Conservation (phyloP, 2,888 invertebrate genomes). For the Blera fallax region DNA sequence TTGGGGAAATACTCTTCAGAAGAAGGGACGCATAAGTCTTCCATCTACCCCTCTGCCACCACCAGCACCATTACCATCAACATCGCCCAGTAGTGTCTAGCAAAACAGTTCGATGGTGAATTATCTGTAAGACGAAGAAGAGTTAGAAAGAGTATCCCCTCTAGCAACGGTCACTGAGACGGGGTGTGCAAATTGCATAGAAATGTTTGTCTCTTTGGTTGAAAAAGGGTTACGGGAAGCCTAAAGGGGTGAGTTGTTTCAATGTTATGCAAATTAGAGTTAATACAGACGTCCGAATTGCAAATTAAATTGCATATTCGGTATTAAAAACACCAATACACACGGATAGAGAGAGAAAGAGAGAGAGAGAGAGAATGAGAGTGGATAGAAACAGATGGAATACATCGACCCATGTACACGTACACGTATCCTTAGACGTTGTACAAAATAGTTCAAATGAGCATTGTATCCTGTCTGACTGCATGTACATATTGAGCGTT, state of each 20-base stretch:
- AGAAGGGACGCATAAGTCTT: conserved; percentile 40
- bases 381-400: conserved; percentile 55
- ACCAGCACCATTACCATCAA: not conserved
- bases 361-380: not conserved
- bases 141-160: conserved; percentile 47
- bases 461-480: not conserved
- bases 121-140: conserved; percentile 67
- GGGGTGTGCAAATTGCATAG: conserved; percentile 44
- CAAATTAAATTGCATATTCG: conserved; percentile 76
- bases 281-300: conserved; percentile 76
- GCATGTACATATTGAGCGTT: not conserved
- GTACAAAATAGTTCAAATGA: conserved; percentile 52
- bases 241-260: conserved; percentile 72
- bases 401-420: conserved; percentile 18
- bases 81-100: conserved; percentile 4
- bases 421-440: conserved; percentile 20
- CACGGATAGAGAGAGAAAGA: too few relatives aligned
- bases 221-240: conserved; percentile 36
- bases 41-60: conserved; percentile 10
- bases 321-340: conserved; percentile 70
- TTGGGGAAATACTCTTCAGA: conserved; percentile 28
- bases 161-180: conserved; percentile 8
- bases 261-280: conserved; percentile 76
- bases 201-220: conserved; percentile 53
- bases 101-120: conserved; percentile 65